Conservation (phyloP, 2,113 vertebrate genomes). For the Mastomys coucha region DNA sequence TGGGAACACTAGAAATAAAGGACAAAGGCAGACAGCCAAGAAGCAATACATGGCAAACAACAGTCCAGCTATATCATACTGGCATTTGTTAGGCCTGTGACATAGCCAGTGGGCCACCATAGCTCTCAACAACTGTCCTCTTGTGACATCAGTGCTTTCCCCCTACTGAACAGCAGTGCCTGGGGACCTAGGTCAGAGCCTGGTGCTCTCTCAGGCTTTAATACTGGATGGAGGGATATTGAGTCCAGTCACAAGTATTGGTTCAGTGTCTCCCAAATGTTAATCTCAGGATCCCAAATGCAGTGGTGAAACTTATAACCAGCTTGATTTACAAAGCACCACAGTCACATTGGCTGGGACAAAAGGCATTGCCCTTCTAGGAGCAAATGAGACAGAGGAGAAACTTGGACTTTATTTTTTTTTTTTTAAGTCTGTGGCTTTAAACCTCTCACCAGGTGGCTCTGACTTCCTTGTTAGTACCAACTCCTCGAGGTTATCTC, state of each 20-base stretch:
- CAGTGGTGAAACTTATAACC: neutral
- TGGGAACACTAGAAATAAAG: conserved; percentile 13
- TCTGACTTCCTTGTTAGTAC: conserved; percentile 14
- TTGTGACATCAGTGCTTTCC: neutral
- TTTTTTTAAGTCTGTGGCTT: neutral
- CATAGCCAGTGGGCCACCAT: neutral
- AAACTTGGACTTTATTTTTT: conserved; percentile 25
- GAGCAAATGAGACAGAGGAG: neutral
- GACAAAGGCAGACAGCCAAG: neutral
- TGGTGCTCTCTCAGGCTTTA: neutral
- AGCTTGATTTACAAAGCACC: conserved; percentile 34
- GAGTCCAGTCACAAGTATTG: neutral
- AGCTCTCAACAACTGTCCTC: neutral
- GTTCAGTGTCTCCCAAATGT: neutral
- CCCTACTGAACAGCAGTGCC: conserved; percentile 3
- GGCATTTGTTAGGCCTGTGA: conserved; percentile 6
- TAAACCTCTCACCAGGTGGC: conserved; percentile 44
- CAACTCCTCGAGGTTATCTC: conserved; percentile 13
- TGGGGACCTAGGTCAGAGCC: neutral
- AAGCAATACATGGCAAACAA: neutral
- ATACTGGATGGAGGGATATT: neutral
- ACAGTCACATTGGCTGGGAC: neutral
- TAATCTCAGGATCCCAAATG: neutral
- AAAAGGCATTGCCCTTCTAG: conserved; percentile 27
- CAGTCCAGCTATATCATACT: neutral